Percentiles rank a stretch among this genome's conserved stretches.
phyloP scores from a whole-genome alignment of 1,140 invertebrate species.

The Polyergus mexicanus region DNA sequence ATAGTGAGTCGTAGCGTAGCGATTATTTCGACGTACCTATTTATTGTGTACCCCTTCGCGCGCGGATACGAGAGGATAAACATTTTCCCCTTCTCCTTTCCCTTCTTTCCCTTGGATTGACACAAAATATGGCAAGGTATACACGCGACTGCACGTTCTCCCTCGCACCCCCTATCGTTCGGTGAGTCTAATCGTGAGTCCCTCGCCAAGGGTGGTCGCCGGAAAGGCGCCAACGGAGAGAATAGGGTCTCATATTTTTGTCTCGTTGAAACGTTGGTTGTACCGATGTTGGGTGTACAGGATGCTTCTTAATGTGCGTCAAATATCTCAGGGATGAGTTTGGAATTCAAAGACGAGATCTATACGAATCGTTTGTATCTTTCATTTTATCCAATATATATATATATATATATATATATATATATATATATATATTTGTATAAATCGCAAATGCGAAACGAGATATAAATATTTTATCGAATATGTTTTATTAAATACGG shows the following conservation, averaged over 20 bases:
- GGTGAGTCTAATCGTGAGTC: conserved; percentile 27
- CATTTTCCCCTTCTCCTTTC: background rate
- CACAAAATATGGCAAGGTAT: conserved; percentile 1
- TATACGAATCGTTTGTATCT: background rate
- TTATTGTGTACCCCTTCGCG: conserved; percentile 51
- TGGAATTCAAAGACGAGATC: background rate
- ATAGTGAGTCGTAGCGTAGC: conserved; percentile 81
- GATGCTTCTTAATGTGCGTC: conserved; percentile 24
- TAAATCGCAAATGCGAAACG: background rate
- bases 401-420: too few species aligned
- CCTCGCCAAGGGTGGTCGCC: background rate
- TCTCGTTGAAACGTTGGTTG: conserved; percentile 54
- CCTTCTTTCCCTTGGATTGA: background rate
- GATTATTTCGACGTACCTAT: conserved; percentile 54
- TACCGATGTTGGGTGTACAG: conserved; percentile 28
- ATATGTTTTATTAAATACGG: background rate
- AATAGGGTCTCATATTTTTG: conserved; percentile 58
- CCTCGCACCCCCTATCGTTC: conserved; percentile 20
- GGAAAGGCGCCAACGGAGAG: conserved; percentile 25
- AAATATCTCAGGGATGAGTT: background rate
- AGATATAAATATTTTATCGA: conserved; percentile 34
- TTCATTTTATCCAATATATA: background rate
- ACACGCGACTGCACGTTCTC: background rate
- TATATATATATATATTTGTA: too few species aligned
- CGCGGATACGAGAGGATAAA: conserved; percentile 30